Base-by-base conservation (phyloP, 2,797 vertebrate species). In the Sitta carolinensis region DNA sequence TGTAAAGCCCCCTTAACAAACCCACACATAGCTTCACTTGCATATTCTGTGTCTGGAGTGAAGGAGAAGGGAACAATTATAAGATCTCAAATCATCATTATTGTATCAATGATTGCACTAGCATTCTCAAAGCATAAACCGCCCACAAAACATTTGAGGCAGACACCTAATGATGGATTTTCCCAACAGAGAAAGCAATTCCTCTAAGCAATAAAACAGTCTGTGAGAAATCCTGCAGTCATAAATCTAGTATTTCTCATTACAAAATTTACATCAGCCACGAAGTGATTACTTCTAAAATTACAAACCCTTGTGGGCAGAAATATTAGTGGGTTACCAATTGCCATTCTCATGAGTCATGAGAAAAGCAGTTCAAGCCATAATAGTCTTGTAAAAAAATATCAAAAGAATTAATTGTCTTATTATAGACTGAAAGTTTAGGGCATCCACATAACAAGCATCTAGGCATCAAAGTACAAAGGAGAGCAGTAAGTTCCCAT, bases 231-330 rank as follows among this genome's bases (percentile, higher is more conserved):
- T 87, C 84, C 64, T 90, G 80, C 95, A 90, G 80, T 84, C 90
- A 96, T 94, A 95, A 92, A 96, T 96, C 93, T 89, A 93, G 94
- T 95, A 89, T 95, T 97, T 96, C 81, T 95, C 95, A 96, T 95
- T 96, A 97, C 78, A 95, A 96, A 92, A 88, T 94, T 94, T 97
- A 95, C 75, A 95, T 96, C 95, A 87, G 59, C 87, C 81, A 93
- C 43, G 0, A 96, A 94, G 63, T 78, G 90, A 97, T 92, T 94
- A 73, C 87, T 94, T 89, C 91, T 96, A 86, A 91, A 95, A 95
- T 89, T 92, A 90, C 91, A 97, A 96, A 95, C 58, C 66, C 86
- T 94, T 86, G 63, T 94, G 58, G 72, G 78, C 76, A 95, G 74
- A 67, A 94, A 73, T 93, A 93, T 93, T 95, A 96, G 88, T 77